Base-by-base conservation (phyloP, 2,888 invertebrate species). In the Lobophora halterata region DNA sequence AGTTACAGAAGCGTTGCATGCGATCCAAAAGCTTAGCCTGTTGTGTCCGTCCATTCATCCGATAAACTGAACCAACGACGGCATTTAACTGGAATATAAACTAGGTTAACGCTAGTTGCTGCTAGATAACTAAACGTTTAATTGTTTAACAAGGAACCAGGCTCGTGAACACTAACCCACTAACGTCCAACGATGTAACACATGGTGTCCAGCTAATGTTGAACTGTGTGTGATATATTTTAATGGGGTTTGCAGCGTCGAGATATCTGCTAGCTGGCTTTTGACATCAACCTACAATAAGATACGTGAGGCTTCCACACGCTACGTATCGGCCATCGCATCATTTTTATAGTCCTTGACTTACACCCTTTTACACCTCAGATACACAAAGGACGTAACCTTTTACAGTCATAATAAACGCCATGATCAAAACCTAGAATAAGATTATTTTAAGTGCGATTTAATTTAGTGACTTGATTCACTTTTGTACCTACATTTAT, bases 221-320 rank as follows among this genome's bases (percentile, higher is more conserved):
- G 67, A 71, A 75, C 65, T 80, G 69, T 83, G 74, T 80, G 74
- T 79, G 76, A 77, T 69, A 73, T 75, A 71, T 86, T 86, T 86
- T 85, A 65, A 81, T 85, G 78, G 81, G 86, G 85, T 88, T 80
- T 88, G 71, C 88, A 88, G 88, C 88, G 79, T 88, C 88, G 80
- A 88, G 88, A 71, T 88, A 88, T 69, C 88, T 88, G 71, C 88
- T 88, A 68, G 86, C 88, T 79, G 88, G 88, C 79, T 88, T 88
- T 88, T 88, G 88, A 88, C 88, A 86, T 65, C 83, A 79, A 79
- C 75, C 79, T 71, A 65, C 81, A 70, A 56, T 86, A 82, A 78
- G 82, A 83, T 81, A 79, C 81, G 78, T 71, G 74, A 78, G 85
- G 69, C 70, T 65, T 55, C 81, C 65, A 56, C 70, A 76, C 66